Base-by-base conservation (phyloP, 2,888 invertebrate genomes). In the Drosophila subsilvestris region DNA sequence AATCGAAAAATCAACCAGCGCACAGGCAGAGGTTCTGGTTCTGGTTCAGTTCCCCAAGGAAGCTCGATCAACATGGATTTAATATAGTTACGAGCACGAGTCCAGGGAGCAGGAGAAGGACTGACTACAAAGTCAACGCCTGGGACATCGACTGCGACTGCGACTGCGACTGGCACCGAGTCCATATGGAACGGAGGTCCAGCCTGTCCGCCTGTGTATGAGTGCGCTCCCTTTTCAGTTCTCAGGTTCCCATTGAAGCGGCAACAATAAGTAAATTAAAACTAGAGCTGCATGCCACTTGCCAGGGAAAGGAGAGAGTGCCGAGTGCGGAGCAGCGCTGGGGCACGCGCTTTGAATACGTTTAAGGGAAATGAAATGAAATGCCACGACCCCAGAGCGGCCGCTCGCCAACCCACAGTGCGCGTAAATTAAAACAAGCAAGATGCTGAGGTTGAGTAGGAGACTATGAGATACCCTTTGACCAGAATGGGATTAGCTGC, bases 1-100 rank as follows among this genome's bases (percentile, higher is more conserved):
- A 89, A 90, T 88, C 84, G 81, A 83, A 90, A 90, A 90, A 80
- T 79, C 90, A 90, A 82, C 79, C 80, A 88, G 80, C 88, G 88
- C 77, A 90, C 87, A 89, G 66, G 79, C 37, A 37, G 37, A 5
- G 25, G 6, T 25, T 5, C 32, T n/a, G 37, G 1, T 37, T 80
- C 86, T 85, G n/a, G 37, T 20, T 20, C 20, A 1, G 37, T 2
- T 37, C 81, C 86, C 86, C 73, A 79, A 84, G 90, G 89, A 81
- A 76, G 73, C 79, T 67, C 75, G 69, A 84, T 80, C 75, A 79
- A 86, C 71, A 84, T 81, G 63, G 71, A 79, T 81, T 81, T 82
- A 77, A 81, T 70, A 74, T 66, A 75, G 69, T 68, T 57, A 53
- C 57, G 25, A 47, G 29, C 73, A 56, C 63, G 62, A 32, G 5